Conservation (phyloP, 2,797 vertebrate species). For the Danio choprae region DNA sequence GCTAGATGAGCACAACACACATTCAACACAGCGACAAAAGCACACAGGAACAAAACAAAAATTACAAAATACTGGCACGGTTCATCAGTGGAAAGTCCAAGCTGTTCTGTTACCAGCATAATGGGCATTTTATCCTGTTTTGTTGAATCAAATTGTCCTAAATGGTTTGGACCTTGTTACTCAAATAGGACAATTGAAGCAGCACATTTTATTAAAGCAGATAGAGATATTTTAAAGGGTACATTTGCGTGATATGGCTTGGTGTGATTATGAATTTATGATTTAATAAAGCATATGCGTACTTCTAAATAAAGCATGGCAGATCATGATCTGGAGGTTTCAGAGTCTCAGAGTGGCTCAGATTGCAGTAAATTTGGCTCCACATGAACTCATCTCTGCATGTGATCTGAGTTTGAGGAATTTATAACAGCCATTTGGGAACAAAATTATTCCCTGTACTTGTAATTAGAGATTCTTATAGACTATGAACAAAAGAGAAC, state of each 20-base stretch:
- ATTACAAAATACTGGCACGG: conserved; percentile 37
- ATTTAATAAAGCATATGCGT: background rate
- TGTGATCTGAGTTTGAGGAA: background rate
- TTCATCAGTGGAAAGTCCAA: conserved; percentile 20
- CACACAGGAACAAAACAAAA: conserved; percentile 19
- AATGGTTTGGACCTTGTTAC: conserved; percentile 59
- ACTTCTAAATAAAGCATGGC: background rate
- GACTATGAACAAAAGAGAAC: background rate
- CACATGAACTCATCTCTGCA: no score
- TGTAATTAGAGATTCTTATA: background rate
- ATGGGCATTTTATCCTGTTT: conserved; percentile 48
- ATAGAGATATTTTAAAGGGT: conserved; percentile 39
- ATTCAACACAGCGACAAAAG: conserved; percentile 18
- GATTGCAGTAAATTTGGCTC: background rate
- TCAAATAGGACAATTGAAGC: conserved; percentile 61
- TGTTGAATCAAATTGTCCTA: conserved; percentile 51
- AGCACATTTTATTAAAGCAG: conserved; percentile 63
- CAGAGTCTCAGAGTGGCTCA: background rate
- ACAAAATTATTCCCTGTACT: background rate
- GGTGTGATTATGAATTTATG: background rate
- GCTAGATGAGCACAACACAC: conserved; percentile 41
- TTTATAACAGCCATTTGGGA: background rate
- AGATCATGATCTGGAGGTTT: background rate
- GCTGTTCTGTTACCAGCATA: conserved; percentile 30
- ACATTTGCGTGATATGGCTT: conserved; percentile 4